These are phyloP conservation scores for Aleiodes alternator DNA, from an alignment of 2,888 invertebrate species.

Conservation along the genomic window DNA sequence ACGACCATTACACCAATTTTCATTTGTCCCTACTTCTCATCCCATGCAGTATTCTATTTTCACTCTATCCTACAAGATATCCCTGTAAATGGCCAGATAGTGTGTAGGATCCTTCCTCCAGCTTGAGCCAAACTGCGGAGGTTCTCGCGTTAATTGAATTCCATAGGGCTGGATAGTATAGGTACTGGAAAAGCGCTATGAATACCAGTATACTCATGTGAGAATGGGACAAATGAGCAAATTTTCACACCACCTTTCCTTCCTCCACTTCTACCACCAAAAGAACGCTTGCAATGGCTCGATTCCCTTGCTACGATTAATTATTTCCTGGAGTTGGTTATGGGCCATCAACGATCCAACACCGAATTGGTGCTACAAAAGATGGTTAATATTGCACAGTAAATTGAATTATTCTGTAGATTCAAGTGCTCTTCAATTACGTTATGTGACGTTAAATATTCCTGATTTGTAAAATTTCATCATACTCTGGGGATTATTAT, in stretches of 20 bases:
- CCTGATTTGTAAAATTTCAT: too few relatives aligned
- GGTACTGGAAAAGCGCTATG: not conserved
- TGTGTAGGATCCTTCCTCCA: not conserved
- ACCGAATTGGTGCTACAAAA: not conserved
- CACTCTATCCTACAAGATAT: slow-evolving; percentile 6
- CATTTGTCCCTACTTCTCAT: not conserved
- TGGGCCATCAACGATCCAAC: slow-evolving; percentile 18
- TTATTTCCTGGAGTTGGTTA: slow-evolving; percentile 19
- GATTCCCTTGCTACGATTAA: slow-evolving; percentile 22
- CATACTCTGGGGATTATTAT: too few relatives aligned
- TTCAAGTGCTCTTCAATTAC: not conserved
- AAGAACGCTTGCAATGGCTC: slow-evolving; percentile 15
- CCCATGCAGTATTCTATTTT: not conserved
- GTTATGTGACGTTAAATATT: too few relatives aligned
- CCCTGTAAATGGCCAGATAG: slow-evolving; percentile 5
- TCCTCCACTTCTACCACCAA: not conserved
- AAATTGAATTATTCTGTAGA: slow-evolving; percentile 5
- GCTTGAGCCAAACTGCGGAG: slow-evolving; percentile 29
- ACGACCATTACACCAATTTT: slow-evolving; percentile 4
- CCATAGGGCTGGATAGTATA: slow-evolving; percentile 22
- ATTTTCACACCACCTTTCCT: not conserved
- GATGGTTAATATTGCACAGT: slow-evolving; percentile 9
- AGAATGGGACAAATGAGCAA: slow-evolving; percentile 26
- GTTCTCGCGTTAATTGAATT: slow-evolving; percentile 50
- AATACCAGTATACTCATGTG: slow-evolving; percentile 19